Evolutionary conservation across 2,113 vertebrate species (phyloP), one percentile per base, ranked within the genome.

Genomic region (Eulemur rufifrons): DNA sequence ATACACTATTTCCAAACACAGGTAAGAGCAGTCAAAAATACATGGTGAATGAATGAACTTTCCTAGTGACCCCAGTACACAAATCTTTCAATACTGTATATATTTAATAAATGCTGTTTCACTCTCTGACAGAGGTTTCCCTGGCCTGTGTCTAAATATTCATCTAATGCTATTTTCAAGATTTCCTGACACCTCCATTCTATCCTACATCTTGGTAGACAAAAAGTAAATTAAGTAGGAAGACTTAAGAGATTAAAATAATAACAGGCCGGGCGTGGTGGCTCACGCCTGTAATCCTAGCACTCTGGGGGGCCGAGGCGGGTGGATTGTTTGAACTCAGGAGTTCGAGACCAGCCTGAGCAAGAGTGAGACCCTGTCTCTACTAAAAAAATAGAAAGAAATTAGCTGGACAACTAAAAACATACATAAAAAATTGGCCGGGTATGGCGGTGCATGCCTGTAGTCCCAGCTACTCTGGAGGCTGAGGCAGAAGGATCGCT

Each of bases 161-260:
- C 37, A 45, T 34, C 23, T 84, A 39, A 42, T 39, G 1, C n/a
- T 85, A 45, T 56, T 89, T 95, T 94, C 64, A 95, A 76, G 52
- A 64, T 68, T 89, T 78, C 32, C 47, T 85, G 34, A 84, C 47
- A 93, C 15, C 12, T 54, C 12, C 37, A 3, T 56, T 86, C 81
- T 90, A 59, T n/a, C 18, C 15, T 52, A 78, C 15, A 91, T 45
- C 69, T 74, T 81, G 59, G 42, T 63, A 68, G 32, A 88, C 8
- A 93, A 95, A 91, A 14, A 86, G 4, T 17, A 94, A 78, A 80
- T 90, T 74, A 45, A 63, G 95, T 94, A 68, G 34, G 37, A 74
- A 89, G 63, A 5, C 54, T 86, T 3, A 82, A 94, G 20, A 90
- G 37, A 86, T 92, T 50, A 52, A 47, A 50, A 76, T 47, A 76